These are phyloP conservation scores for Nematolebias whitei DNA, from an alignment of 2,113 vertebrate genomes.

Conservation along the genomic window DNA sequence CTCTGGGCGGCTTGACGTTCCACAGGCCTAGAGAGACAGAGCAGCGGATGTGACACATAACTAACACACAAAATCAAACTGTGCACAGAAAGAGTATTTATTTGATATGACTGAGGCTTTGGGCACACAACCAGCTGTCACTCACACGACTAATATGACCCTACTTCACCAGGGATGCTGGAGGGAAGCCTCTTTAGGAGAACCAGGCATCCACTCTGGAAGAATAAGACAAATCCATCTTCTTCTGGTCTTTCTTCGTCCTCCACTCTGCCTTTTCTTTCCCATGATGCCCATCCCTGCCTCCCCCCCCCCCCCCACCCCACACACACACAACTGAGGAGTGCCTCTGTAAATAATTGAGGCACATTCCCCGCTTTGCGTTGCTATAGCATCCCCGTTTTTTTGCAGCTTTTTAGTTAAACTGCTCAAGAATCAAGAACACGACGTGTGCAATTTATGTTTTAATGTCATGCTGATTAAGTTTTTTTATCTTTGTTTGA, in stretches of 20 bases:
- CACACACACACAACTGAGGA: no score
- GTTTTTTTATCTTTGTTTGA: no score
- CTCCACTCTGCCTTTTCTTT: constrained; percentile 40
- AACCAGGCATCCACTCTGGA: constrained; percentile 33
- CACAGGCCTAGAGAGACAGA: background rate
- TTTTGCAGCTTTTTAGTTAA: constrained; percentile 4
- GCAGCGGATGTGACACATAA: background rate
- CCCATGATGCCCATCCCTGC: constrained; percentile 63
- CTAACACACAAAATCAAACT: background rate
- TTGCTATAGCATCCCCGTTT: constrained; percentile 26
- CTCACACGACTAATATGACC: constrained; percentile 17
- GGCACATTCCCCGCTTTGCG: constrained; percentile 46
- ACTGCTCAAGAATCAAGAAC: background rate
- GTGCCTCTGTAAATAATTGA: constrained; percentile 75
- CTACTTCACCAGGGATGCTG: constrained; percentile 23
- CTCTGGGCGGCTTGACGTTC: constrained; percentile 5
- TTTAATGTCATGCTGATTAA: background rate
- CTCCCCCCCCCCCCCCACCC: no score
- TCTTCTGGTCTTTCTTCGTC: constrained; percentile 29
- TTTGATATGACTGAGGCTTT: constrained; percentile 13
- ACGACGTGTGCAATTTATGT: background rate
- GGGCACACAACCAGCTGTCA: background rate
- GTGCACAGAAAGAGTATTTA: background rate
- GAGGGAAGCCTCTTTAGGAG: constrained; percentile 16
- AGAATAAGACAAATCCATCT: constrained; percentile 44